Evolutionary conservation across 2,888 invertebrate genomes (phyloP).

Genomic region (Blastobasis adustella): DNA sequence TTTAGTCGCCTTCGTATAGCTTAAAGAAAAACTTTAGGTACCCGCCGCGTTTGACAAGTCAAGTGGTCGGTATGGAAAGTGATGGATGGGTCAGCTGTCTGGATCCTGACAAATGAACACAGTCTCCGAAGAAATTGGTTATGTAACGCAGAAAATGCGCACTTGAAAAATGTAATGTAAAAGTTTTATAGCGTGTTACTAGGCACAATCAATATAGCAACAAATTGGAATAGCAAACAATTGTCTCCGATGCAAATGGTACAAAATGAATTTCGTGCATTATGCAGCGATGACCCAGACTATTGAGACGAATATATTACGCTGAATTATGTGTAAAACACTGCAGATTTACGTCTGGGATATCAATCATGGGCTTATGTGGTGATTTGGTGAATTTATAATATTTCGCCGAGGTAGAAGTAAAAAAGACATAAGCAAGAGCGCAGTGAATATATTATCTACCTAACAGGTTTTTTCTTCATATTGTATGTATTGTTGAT

Average conservation of each 20-base stretch:
- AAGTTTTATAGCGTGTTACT: too few relatives aligned
- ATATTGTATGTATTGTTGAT: too few relatives aligned
- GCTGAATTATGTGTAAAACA: slow-evolving; percentile 27
- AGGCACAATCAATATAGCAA: too few relatives aligned
- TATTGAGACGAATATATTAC: slow-evolving; percentile 19
- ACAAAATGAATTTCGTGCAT: slow-evolving; percentile 25
- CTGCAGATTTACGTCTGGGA: slow-evolving; percentile 32
- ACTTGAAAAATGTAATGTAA: slow-evolving; percentile 1
- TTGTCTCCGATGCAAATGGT: slow-evolving; percentile 4
- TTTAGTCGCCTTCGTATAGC: slow-evolving; percentile 3
- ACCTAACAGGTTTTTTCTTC: too few relatives aligned
- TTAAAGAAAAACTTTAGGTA: slow-evolving; percentile 10
- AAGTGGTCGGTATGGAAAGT: slow-evolving; percentile 28
- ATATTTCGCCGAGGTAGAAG: background rate
- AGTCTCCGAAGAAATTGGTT: slow-evolving; percentile 18
- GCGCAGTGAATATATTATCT: too few relatives aligned
- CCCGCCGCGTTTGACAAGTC: slow-evolving; percentile 27
- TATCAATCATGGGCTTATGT: slow-evolving; percentile 23
- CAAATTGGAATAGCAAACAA: background rate
- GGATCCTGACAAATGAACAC: slow-evolving; percentile 24
- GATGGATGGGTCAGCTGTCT: slow-evolving; percentile 30
- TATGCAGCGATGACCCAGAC: slow-evolving; percentile 46
- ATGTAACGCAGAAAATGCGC: slow-evolving; percentile 14
- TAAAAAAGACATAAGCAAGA: background rate
- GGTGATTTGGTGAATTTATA: slow-evolving; percentile 18